phyloP scores from a whole-genome alignment of 1,140 invertebrate genomes.

The Lepidurus arcticus region DNA sequence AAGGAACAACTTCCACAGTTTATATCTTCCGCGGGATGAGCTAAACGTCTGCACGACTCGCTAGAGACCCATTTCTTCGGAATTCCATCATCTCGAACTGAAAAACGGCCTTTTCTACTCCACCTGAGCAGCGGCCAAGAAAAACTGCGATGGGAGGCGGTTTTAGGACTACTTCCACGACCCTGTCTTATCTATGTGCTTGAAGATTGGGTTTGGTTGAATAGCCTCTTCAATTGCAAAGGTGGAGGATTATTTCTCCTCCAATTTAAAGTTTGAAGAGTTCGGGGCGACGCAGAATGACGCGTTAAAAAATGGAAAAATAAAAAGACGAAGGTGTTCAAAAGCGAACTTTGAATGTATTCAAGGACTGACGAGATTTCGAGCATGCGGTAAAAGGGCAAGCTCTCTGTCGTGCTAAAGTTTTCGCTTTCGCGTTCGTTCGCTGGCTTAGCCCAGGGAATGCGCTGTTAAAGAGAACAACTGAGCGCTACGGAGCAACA shows the following conservation, averaged over 20 bases:
- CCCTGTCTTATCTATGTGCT: not conserved
- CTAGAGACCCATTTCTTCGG: too few relatives aligned
- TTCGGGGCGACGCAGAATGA: too few relatives aligned
- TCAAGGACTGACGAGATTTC: not conserved
- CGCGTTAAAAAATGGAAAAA: too few relatives aligned
- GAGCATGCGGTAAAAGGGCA: not conserved
- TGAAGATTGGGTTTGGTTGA: not conserved
- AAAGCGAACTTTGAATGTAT: not conserved
- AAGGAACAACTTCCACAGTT: too few relatives aligned
- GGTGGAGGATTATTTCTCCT: not conserved
- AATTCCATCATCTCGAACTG: not conserved
- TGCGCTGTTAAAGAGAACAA: slow-evolving; percentile 7
- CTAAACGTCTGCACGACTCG: too few relatives aligned
- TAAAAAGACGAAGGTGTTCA: not conserved
- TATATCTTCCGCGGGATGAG: too few relatives aligned
- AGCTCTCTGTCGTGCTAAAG: not conserved
- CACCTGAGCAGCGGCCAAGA: not conserved
- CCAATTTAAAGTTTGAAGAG: not conserved
- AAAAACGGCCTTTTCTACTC: not conserved
- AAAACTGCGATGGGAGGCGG: not conserved
- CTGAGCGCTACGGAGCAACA: not conserved
- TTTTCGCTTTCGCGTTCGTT: not conserved
- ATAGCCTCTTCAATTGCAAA: slow-evolving; percentile 1
- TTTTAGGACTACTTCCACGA: not conserved
- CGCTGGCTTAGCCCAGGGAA: not conserved